Evolutionary conservation across 2,888 invertebrate genomes (phyloP), one percentile per base, ranked within the genome.

Genomic region (Cryptus viduatorius): DNA sequence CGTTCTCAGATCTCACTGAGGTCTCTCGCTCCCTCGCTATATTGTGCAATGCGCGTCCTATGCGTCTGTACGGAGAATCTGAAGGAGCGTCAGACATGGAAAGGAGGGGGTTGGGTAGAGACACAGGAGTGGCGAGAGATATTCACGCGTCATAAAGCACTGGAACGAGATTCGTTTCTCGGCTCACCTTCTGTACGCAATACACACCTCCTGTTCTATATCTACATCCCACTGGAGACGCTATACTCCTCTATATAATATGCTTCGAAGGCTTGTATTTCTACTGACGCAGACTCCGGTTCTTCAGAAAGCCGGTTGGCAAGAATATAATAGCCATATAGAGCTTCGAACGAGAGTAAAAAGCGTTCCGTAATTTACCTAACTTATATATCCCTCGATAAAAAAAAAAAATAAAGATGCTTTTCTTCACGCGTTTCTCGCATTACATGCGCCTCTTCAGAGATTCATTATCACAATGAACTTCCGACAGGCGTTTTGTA

Each of bases 131-230:
- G 37, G 37, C 61, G 86, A 83, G 86, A 90, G 90, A 91, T 91
- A 91, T 91, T 91, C 91, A 91, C 91, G 91, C 90, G 88, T 89
- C 91, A 91, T 91, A 91, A 91, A 91, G 89, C 90, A 89, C 86
- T 87, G 87, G 87, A 89, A 88, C 87, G 88, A 87, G 87, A 86
- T 87, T 79, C 81, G 77, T 86, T 79, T 75, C 78, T 79, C 75
- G 68, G 16, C 48, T 56, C 78, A 69, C 48, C 69, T 79, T 61
- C 16, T 79, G 71, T 59, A 61, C 31, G 48, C 64, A 10, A 48
- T 65, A 29, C 48, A 29, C 48, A 44, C 61, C 14, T 48, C 48
- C 16, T 19, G 46, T 56, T 42, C 16, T 77, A 82, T 73, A 85
- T 81, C 65, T 53, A 65, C 75, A 65, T 76, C 19, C 19, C 48